Evolutionary conservation across 2,113 vertebrate species (phyloP), one percentile per base, ranked within the genome.

Genomic region (Ameiurus melas): DNA sequence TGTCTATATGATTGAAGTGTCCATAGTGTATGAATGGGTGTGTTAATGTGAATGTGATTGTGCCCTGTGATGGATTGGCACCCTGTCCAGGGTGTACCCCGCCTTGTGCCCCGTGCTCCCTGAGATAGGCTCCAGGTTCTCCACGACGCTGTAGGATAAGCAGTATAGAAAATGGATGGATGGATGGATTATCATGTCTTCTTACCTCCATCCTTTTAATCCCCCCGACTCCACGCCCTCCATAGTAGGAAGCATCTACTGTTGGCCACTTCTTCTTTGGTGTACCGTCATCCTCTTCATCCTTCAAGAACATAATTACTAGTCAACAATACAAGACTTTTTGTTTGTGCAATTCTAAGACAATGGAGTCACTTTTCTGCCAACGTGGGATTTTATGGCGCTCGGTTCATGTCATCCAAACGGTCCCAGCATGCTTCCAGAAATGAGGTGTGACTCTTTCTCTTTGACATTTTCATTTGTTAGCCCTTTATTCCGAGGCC

Each of bases 191-290:
- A 82, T 25, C 33, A 81, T 16, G 0, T 22, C 19, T 66, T 77
- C 88, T 95, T 84, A 99, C 98, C 97, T 99, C 98, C 98, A 99
- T 99, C 85, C 98, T 94, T 93, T 99, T 99, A 91, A 99, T 99
- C 83, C 98, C 98, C 0, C 98, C 98, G 27, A 99, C 98, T 3
- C 98, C 98, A 91, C 98, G 94, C 5, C 98, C 98, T 4, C 98
- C 98, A 0, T 99, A 99, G 85, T 99, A 99, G 55, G 98, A 99
- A 33, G 98, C 98, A 14, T 99, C 98, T 0, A 99, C 98, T 27
- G 95, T 96, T 0, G 95, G 95, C 95, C 95, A 96, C 90, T 95
- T 96, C 88, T 96, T 96, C 90, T 98, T 99, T 0, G 97, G 98
- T 39, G 95, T 89, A 0, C 97, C 98, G 75, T 97, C 97, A 5